These are phyloP conservation scores for Alviniconcha marisindica DNA, from an alignment of 1,140 invertebrate genomes.

Conservation along the genomic window DNA sequence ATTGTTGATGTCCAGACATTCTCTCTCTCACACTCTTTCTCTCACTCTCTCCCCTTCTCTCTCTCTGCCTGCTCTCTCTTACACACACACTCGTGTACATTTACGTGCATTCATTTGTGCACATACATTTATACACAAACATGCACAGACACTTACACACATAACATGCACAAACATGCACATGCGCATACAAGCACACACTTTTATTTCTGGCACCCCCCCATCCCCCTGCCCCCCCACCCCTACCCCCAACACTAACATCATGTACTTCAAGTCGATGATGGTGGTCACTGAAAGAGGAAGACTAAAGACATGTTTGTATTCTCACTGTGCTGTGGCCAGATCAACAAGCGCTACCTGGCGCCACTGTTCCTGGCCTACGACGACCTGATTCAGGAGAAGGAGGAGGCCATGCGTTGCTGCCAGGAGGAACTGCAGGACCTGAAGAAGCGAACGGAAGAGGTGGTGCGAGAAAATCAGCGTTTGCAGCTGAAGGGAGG, in stretches of 20 bases:
- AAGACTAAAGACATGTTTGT: too few relatives aligned
- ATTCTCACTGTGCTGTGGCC: too few relatives aligned
- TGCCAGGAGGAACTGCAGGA: constrained; percentile 65
- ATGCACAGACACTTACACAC: not conserved
- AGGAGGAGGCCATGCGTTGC: constrained; percentile 62
- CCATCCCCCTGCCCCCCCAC: too few relatives aligned
- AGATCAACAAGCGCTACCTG: constrained; percentile 71
- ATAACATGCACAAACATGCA: not conserved
- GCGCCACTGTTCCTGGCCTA: constrained; percentile 73
- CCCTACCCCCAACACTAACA: too few relatives aligned
- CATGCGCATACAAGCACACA: not conserved
- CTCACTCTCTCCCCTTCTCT: too few relatives aligned
- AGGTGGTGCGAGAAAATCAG: constrained; percentile 71
- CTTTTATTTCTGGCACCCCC: too few relatives aligned
- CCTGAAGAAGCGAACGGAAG: constrained; percentile 59
- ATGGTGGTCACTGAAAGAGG: too few relatives aligned
- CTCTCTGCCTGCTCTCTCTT: too few relatives aligned
- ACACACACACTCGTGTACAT: not conserved
- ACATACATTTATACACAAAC: not conserved
- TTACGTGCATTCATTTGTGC: not conserved
- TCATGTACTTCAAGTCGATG: too few relatives aligned
- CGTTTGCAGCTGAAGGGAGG: constrained; percentile 60
- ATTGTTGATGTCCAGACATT: too few relatives aligned
- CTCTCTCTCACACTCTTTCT: too few relatives aligned
- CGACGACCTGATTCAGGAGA: constrained; percentile 70